phyloP scores from a whole-genome alignment of 2,113 vertebrate species.

The Chaetodon trifascialis region DNA sequence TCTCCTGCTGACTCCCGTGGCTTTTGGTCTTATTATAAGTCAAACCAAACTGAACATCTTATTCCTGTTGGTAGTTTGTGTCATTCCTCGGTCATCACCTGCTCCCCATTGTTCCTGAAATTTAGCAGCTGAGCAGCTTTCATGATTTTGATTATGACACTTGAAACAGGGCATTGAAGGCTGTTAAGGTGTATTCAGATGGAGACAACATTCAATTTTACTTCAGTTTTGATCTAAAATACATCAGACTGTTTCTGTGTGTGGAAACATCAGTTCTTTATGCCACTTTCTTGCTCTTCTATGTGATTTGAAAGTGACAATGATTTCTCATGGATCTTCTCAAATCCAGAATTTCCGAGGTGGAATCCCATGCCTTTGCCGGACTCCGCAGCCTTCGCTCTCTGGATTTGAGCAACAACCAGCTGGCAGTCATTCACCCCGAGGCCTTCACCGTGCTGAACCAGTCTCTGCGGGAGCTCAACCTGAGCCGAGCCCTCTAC shows the following conservation, averaged over 20 bases:
- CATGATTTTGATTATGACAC: neutral
- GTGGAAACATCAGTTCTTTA: neutral
- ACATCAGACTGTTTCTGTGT: neutral
- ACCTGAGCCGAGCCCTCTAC: conserved; percentile 86
- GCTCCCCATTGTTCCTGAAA: too few species aligned
- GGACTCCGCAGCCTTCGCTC: conserved; percentile 79
- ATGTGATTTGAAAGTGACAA: conserved; percentile 13
- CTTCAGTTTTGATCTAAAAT: neutral
- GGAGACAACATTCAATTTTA: neutral
- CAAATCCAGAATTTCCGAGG: conserved; percentile 76
- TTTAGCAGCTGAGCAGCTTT: neutral
- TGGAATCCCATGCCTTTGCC: conserved; percentile 81
- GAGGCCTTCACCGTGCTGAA: conserved; percentile 81
- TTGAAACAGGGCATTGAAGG: neutral
- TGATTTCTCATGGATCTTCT: conserved; percentile 16
- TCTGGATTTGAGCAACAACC: conserved; percentile 86
- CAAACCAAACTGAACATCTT: neutral
- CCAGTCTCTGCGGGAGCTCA: conserved; percentile 83
- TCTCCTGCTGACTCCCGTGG: neutral
- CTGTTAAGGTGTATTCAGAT: neutral
- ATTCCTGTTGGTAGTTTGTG: neutral
- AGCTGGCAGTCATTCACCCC: conserved; percentile 79
- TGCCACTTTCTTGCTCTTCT: neutral
- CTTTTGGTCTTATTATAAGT: neutral
- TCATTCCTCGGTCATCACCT: neutral